Conservation (phyloP, 2,797 vertebrate genomes). For the Chanos chanos region DNA sequence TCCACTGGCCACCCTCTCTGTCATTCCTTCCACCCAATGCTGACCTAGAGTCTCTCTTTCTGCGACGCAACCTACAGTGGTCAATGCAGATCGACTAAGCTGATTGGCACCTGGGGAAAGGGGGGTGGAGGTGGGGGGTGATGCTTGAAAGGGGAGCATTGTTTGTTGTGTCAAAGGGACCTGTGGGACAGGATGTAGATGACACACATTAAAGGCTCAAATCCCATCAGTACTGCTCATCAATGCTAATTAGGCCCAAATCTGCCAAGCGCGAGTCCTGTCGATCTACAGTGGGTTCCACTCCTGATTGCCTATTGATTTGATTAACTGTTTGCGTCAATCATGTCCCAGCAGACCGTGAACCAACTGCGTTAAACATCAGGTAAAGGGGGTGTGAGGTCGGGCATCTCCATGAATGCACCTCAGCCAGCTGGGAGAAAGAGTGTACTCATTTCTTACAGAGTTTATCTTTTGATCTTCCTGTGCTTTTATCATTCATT, state of each 20-base stretch:
- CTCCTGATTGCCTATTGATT: slow-evolving; percentile 61
- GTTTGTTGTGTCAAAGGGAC: slow-evolving; percentile 13
- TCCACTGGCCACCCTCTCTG: too few relatives aligned
- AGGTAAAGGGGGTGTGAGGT: neutral
- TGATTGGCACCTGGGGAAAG: too few relatives aligned
- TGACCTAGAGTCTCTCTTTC: too few relatives aligned
- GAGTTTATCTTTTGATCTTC: too few relatives aligned
- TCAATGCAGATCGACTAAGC: too few relatives aligned
- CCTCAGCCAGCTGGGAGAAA: too few relatives aligned
- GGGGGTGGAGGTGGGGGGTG: too few relatives aligned
- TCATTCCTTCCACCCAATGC: too few relatives aligned
- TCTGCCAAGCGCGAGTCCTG: slow-evolving; percentile 51
- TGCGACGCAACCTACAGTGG: too few relatives aligned
- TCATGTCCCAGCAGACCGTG: neutral
- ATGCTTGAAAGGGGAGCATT: too few relatives aligned
- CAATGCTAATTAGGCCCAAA: slow-evolving; percentile 62
- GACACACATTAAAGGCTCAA: slow-evolving; percentile 60
- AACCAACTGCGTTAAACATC: neutral
- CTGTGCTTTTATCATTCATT: too few relatives aligned
- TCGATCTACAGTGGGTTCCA: slow-evolving; percentile 53
- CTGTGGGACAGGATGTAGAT: slow-evolving; percentile 44
- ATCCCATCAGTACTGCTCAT: slow-evolving; percentile 52
- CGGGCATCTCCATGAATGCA: neutral
- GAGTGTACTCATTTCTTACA: too few relatives aligned
- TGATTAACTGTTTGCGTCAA: slow-evolving; percentile 56